Evolutionary conservation across 2,113 vertebrate species (phyloP).

Genomic region (Oryzias curvinotus): DNA sequence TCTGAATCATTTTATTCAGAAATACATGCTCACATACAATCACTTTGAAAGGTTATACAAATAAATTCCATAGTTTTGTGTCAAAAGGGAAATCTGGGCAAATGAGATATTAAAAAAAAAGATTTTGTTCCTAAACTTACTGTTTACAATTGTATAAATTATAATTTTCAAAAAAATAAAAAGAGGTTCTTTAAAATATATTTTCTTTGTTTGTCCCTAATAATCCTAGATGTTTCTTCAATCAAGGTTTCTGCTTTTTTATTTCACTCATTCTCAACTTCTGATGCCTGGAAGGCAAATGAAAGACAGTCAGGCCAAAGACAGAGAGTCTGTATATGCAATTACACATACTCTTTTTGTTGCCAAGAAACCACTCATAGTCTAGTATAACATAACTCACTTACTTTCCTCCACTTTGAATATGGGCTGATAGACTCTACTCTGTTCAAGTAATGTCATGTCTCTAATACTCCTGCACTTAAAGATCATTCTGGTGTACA

Average conservation of each 20-base stretch:
- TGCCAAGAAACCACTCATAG: conserved; percentile 19
- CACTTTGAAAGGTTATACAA: no score
- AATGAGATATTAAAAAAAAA: no score
- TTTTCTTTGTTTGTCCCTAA: no score
- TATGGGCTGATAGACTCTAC: conserved; percentile 32
- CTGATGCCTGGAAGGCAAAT: conserved; percentile 11
- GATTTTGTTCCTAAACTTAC: no score
- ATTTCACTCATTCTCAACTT: not conserved
- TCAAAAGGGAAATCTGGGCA: no score
- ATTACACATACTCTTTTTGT: conserved; percentile 4
- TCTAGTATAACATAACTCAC: conserved; percentile 18
- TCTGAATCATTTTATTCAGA: not conserved
- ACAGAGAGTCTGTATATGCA: conserved; percentile 9
- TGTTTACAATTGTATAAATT: no score
- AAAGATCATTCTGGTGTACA: conserved; percentile 7
- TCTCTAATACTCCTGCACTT: conserved; percentile 26
- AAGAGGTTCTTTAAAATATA: no score
- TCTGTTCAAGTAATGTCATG: conserved; percentile 29
- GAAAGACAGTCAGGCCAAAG: not conserved
- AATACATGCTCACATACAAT: no score
- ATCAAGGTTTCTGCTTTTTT: no score
- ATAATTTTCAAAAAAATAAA: no score
- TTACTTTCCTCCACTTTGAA: conserved; percentile 21
- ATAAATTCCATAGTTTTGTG: no score
- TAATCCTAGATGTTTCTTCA: no score